Evolutionary conservation across 2,113 vertebrate species (phyloP), one percentile per base, ranked within the genome.

Genomic region (Rostratula benghalensis): DNA sequence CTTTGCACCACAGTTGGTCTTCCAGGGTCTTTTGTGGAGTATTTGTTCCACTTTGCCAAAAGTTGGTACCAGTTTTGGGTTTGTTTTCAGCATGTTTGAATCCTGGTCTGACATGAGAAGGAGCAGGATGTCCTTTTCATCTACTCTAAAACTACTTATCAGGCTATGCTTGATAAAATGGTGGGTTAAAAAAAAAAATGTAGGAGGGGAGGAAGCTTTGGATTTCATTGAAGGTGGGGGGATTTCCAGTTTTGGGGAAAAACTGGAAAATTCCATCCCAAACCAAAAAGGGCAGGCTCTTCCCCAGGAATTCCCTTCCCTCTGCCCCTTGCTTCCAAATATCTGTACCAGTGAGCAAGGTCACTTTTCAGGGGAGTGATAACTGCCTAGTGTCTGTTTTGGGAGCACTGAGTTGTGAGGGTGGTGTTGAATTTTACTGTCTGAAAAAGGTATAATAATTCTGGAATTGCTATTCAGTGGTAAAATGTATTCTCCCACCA

Each of bases 321-420:
- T 76, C 48, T 87, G 17, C 24, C 1, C 2, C 9, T 0, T 0
- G 0, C 4, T 67, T 71, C 48, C 65, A 78, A 37, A 4, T 10
- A 10, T 39, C 12, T 46, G 31, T 41, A 10, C 18, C 2, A 2
- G 13, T 56, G 50, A 59, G 41, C 0, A 16, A 80, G 31, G 27
- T 71, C 10, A 10, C 22, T 46, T 46, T 50, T 63, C 18, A 10
- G 54, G 35, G 30, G 46, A 67, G 30, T 31, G 11, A 13, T 3
- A 5, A 4, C 11, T 45, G 30, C 9, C 37, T 50, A 39, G 31
- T 3, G 6, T 21, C 54, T 79, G 56, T 4, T 31, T 50, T 12
- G 13, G 48, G 54, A 73, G 27, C 53, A 19, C 37, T 18, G 43
- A 15, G 17, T 69, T 53, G 4, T 10, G 41, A 80, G n/a, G 41